Evolutionary conservation across 2,888 invertebrate species (phyloP).

Genomic region (Callinectes sapidus): DNA sequence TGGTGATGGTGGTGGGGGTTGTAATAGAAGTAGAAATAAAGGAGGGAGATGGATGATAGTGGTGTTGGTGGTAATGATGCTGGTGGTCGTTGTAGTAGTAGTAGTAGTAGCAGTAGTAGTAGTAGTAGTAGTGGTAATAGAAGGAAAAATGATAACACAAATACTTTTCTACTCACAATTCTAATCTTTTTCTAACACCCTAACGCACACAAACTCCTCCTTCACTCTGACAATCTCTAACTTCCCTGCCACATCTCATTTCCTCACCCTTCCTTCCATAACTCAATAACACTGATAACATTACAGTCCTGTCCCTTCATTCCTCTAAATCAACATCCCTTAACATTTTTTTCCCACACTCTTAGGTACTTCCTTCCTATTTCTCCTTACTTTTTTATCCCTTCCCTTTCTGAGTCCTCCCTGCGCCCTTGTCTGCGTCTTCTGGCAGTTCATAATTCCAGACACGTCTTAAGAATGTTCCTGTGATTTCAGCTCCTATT

Average conservation of each 20-base stretch:
- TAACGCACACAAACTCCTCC: no score
- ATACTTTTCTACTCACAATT: no score
- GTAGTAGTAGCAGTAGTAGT: slow-evolving; percentile 8
- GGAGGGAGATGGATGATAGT: not conserved
- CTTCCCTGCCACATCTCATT: no score
- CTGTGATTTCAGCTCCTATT: no score
- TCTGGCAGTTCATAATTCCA: not conserved
- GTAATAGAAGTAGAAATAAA: not conserved
- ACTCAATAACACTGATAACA: no score
- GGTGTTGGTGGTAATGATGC: not conserved
- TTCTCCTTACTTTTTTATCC: not conserved
- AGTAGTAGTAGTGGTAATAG: not conserved
- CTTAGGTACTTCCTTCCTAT: not conserved
- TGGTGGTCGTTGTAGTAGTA: not conserved
- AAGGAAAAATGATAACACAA: not conserved
- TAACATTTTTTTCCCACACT: not conserved
- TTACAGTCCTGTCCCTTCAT: not conserved
- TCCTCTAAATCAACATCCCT: not conserved
- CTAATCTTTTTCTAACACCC: no score
- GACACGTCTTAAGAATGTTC: no score
- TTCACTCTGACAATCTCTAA: no score
- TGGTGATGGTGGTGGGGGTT: not conserved
- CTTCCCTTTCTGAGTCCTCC: not conserved
- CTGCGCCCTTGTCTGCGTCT: not conserved
- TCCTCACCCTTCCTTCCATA: not conserved